Percentiles rank a stretch among this genome's conserved stretches.
phyloP scores from a whole-genome alignment of 2,888 invertebrate genomes.

The Ormyrus thymus region DNA sequence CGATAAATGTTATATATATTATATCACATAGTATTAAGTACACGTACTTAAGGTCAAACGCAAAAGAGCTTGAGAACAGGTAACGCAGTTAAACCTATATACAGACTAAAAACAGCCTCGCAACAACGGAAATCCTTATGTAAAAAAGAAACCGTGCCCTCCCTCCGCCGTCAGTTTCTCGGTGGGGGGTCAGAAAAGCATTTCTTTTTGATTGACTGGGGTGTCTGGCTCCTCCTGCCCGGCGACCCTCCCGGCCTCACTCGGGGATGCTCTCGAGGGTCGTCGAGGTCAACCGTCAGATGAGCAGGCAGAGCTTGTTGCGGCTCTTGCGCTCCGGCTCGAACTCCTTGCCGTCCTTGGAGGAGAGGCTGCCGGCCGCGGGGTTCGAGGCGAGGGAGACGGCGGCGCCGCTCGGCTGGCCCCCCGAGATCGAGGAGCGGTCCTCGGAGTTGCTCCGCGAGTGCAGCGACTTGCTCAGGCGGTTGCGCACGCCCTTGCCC shows the following conservation, averaged over 20 bases:
- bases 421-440: background rate
- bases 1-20: too few relatives aligned
- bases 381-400: background rate
- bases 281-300: constrained; percentile 73
- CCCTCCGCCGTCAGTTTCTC: too few relatives aligned
- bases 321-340: constrained; percentile 70
- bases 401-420: background rate
- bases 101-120: too few relatives aligned
- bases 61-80: too few relatives aligned
- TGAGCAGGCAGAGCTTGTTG: constrained; percentile 71
- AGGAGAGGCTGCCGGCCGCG: background rate
- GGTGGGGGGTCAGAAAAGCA: background rate
- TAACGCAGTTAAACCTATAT: too few relatives aligned
- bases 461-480: constrained; percentile 78
- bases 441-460: constrained; percentile 72
- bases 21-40: too few relatives aligned
- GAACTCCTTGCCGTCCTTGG: background rate
- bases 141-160: too few relatives aligned
- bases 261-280: constrained; percentile 73
- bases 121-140: too few relatives aligned
- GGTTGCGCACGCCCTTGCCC: constrained; percentile 77
- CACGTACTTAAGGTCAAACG: too few relatives aligned
- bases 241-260: constrained; percentile 57
- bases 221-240: background rate
- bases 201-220: constrained; percentile 32